Evolutionary conservation across 2,888 invertebrate genomes (phyloP).

Genomic region (Agrochola lota): DNA sequence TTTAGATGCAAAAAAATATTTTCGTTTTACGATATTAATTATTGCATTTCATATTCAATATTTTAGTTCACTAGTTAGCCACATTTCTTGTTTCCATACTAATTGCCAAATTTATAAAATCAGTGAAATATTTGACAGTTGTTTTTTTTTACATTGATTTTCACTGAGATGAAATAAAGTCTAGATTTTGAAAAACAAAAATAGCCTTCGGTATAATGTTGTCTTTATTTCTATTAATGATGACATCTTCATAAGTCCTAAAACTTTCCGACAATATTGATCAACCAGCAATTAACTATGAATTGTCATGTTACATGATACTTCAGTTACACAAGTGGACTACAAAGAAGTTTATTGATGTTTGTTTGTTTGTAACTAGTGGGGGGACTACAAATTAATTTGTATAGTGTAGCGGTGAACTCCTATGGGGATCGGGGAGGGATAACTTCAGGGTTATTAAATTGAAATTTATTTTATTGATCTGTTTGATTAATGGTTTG

Average conservation of each 20-base stretch:
- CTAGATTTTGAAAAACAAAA: too few relatives aligned
- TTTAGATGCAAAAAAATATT: too few relatives aligned
- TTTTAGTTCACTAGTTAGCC: too few relatives aligned
- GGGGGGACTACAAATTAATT: slow-evolving; percentile 55
- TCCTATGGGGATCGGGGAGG: slow-evolving; percentile 23
- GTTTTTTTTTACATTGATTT: too few relatives aligned
- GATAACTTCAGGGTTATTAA: slow-evolving; percentile 43
- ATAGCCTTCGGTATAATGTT: too few relatives aligned
- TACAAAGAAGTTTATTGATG: slow-evolving; percentile 55
- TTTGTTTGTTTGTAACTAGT: slow-evolving; percentile 38
- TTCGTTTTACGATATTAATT: too few relatives aligned
- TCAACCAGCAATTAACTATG: slow-evolving; percentile 14
- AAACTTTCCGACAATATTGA: not conserved
- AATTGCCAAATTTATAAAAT: too few relatives aligned
- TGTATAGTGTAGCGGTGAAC: slow-evolving; percentile 28
- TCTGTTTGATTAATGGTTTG: slow-evolving; percentile 31
- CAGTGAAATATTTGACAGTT: too few relatives aligned
- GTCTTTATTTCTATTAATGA: too few relatives aligned
- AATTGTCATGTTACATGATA: slow-evolving; percentile 32
- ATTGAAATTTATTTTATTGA: slow-evolving; percentile 53
- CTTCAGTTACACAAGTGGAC: slow-evolving; percentile 39
- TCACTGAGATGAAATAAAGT: too few relatives aligned
- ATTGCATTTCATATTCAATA: too few relatives aligned
- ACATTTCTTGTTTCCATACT: too few relatives aligned
- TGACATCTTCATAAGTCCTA: not conserved